A percentile compares a stretch with the other conserved stretches of the same genome.
phyloP scores from a whole-genome alignment of 2,113 vertebrate species.

The Dromas ardeola region DNA sequence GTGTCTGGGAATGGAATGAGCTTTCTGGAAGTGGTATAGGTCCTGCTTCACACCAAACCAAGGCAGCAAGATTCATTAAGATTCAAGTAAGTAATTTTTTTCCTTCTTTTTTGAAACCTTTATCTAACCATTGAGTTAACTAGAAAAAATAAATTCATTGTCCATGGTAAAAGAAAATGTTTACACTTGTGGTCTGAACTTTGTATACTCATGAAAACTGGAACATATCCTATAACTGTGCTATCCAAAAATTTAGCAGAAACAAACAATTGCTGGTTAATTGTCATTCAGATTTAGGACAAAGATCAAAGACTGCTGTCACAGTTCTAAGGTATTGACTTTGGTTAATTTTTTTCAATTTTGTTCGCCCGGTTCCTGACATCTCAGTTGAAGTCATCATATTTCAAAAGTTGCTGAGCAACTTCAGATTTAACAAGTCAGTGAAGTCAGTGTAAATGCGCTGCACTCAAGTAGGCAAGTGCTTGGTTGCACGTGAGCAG shows the following conservation, averaged over 20 bases:
- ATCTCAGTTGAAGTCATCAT: not conserved
- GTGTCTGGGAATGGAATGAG: not conserved
- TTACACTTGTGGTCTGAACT: not conserved
- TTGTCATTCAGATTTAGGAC: not conserved
- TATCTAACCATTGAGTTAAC: not conserved
- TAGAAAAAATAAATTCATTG: not conserved
- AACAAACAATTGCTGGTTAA: not conserved
- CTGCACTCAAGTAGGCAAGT: not conserved
- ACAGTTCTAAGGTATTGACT: not conserved
- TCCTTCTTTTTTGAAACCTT: not conserved
- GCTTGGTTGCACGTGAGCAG: not conserved
- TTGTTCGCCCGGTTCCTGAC: not conserved
- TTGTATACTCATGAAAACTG: not conserved
- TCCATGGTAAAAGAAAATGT: not conserved
- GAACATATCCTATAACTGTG: not conserved
- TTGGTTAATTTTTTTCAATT: not conserved
- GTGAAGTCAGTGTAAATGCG: not conserved
- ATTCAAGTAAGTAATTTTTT: not conserved
- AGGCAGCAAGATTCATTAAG: not conserved
- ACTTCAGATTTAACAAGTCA: not conserved
- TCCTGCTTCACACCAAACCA: not conserved
- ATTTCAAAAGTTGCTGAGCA: not conserved
- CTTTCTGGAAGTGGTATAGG: not conserved
- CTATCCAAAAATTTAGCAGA: not conserved
- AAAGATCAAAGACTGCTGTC: not conserved